phyloP scores from a whole-genome alignment of 2,113 vertebrate genomes.

The Urocynchramus pylzowi region DNA sequence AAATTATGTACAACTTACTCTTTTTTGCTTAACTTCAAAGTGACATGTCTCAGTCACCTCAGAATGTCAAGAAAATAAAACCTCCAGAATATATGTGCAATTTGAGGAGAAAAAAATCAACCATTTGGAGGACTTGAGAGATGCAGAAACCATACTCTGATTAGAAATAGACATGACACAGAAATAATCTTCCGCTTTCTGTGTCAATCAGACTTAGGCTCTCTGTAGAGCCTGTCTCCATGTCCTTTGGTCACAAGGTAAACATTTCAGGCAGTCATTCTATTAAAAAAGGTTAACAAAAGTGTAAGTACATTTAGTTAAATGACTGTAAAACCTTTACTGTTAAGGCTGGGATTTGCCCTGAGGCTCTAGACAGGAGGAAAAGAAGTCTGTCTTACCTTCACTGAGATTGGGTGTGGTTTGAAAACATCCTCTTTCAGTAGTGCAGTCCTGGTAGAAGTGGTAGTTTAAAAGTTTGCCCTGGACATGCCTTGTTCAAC shows the following conservation, averaged over 20 bases:
- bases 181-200: background rate
- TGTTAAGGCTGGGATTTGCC: background rate
- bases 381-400: background rate
- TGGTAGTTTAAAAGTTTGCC: background rate
- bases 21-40: background rate
- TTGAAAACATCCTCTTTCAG: background rate
- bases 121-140: background rate
- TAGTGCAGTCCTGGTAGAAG: background rate
- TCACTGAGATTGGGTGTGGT: background rate
- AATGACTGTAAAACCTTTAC: background rate
- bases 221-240: background rate
- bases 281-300: background rate
- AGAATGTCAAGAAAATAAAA: background rate
- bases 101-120: background rate
- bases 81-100: background rate
- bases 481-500: background rate
- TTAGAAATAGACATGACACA: background rate
- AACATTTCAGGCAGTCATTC: background rate
- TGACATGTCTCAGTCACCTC: background rate
- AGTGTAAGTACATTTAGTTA: background rate
- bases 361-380: background rate
- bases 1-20: background rate
- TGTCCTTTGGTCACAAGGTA: background rate
- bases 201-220: background rate
- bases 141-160: background rate